Base-by-base conservation (phyloP, 2,797 vertebrate species). In the Etheostoma nigrum region DNA sequence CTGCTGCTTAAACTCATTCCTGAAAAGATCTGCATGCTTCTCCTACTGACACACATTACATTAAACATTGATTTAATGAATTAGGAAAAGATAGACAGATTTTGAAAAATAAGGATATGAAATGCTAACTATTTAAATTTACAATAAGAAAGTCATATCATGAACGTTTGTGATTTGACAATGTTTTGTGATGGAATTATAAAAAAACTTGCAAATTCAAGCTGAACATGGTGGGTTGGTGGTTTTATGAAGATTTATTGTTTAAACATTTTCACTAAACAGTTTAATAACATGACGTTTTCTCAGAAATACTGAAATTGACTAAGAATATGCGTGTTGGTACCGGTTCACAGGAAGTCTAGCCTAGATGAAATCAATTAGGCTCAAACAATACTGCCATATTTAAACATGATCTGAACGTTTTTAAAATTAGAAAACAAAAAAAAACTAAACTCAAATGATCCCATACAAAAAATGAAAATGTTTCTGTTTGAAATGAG, bases 351-450 rank as follows among this genome's bases (percentile, higher is more conserved):
- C 80, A 67, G 27, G 55, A 80, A 77, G 33, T 81, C 72, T 71
- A 80, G 60, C 61, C 47, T 36, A 61, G 58, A 64, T 58, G 44
- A 81, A 89, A 81, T 61, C 42, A 83, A 63, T 42, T 57, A 44
- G 84, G 76, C 77, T 87, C 84, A 82, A 89, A 86, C 36, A 55
- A 83, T 69, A 78, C 72, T 76, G 23, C 33, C 45, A 79, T 67
- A 65, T 72, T 73, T 33, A 58, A 72, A 83, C 81, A 67, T 67
- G 27, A 63, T 58, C 13, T 48, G 27, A 65, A 53, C 42, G 52
- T 57, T 64, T 74, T 76, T 67, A 16, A 72, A 79, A 82, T 52
- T 3, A 33, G 51, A 70, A 74, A 61, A 53, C 18, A 6, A 8
- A 44, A 68, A 68, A 58, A 55, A 47, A 14, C n/a, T 21, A 36